A percentile compares a stretch with the other conserved stretches of the same genome.
Evolutionary conservation across 2,888 invertebrate species (phyloP).

Genomic region (Aproaerema taeniolella): DNA sequence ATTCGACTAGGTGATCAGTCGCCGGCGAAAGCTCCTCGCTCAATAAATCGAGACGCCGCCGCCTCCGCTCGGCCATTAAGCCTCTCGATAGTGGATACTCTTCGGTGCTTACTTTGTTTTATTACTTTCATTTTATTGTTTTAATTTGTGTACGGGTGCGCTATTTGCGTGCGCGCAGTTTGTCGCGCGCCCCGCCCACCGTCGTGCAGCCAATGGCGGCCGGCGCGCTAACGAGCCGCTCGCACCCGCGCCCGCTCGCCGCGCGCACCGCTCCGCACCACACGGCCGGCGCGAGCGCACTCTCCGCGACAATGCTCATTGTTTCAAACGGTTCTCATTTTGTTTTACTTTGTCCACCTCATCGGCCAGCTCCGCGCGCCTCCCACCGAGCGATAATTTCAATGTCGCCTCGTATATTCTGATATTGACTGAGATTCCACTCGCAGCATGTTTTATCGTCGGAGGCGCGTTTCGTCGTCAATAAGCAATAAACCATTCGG

Average conservation of each 20-base stretch:
- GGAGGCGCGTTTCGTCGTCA: conserved; percentile 70
- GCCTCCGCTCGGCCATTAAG: conserved; percentile 71
- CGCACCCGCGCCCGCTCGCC: conserved; percentile 38
- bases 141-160: conserved; percentile 75
- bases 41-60: conserved; percentile 59
- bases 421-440: conserved; percentile 74
- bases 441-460: conserved; percentile 64
- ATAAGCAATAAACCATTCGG: conserved; percentile 76
- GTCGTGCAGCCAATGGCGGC: conserved; percentile 57
- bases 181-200: conserved; percentile 64
- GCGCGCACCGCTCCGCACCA: conserved; percentile 11
- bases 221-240: conserved; percentile 44
- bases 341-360: conserved; percentile 59
- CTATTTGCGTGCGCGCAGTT: conserved; percentile 76
- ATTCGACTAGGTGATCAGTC: conserved; percentile 31
- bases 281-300: conserved; percentile 25
- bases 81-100: conserved; percentile 64
- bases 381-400: conserved; percentile 74
- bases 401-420: conserved; percentile 68
- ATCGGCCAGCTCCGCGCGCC: conserved; percentile 44
- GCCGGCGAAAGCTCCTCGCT: conserved; percentile 36
- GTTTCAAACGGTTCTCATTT: conserved; percentile 70
- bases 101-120: conserved; percentile 69
- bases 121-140: conserved; percentile 76
- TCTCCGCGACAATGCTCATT: conserved; percentile 69